Conservation (phyloP, 2,888 invertebrate species). For the Catonia carolina region DNA sequence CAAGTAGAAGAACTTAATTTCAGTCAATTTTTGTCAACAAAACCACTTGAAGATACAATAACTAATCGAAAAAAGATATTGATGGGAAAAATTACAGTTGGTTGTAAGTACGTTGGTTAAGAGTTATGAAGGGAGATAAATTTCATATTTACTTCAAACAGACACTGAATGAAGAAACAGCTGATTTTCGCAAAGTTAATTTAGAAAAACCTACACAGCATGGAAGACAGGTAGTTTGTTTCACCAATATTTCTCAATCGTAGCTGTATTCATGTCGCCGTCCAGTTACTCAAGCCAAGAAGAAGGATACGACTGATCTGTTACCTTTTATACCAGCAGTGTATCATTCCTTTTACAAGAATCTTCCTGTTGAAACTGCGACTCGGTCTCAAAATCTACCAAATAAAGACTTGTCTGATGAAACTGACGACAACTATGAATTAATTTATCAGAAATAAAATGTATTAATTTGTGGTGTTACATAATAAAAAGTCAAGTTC, state of each 20-base stretch:
- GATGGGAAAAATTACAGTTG: neutral
- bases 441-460: neutral
- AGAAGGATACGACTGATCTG: constrained; percentile 7
- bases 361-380: constrained; percentile 4
- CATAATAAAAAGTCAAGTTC: too few species aligned
- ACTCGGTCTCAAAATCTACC: neutral
- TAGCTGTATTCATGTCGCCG: neutral
- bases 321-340: constrained; percentile 2
- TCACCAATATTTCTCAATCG: neutral
- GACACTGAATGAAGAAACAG: neutral
- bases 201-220: neutral
- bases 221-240: constrained; percentile 4
- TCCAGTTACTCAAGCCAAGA: neutral
- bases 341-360: constrained; percentile 1
- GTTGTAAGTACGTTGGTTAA: neutral
- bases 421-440: neutral
- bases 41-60: neutral
- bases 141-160: neutral
- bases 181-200: neutral
- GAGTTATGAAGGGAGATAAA: neutral
- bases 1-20: neutral
- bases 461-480: neutral
- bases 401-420: neutral
- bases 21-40: neutral
- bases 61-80: neutral